These are phyloP conservation scores for Dolichallabes microphthalmus DNA, from an alignment of 2,113 vertebrate species.

Conservation along the genomic window DNA sequence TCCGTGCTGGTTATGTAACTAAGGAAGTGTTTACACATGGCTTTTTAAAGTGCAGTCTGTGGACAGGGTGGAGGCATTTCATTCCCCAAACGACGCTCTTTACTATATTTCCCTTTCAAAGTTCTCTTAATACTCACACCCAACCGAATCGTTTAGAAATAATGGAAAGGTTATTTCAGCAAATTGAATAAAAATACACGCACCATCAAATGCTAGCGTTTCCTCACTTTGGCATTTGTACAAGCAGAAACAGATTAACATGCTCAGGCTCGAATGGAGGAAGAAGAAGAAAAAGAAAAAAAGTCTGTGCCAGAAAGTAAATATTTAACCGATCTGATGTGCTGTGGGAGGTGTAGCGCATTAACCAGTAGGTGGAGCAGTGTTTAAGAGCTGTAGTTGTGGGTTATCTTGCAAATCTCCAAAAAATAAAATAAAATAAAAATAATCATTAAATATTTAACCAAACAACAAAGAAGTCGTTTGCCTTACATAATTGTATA, in stretches of 20 bases:
- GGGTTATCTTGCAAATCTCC: background rate
- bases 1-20: slow-evolving; percentile 66
- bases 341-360: slow-evolving; percentile 55
- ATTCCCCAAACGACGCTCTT: slow-evolving; percentile 19
- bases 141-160: slow-evolving; percentile 14
- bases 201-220: background rate
- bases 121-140: slow-evolving; percentile 11
- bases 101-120: slow-evolving; percentile 35
- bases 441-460: background rate
- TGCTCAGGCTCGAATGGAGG: background rate
- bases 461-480: background rate
- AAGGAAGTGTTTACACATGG: slow-evolving; percentile 69
- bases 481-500: background rate
- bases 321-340: slow-evolving; percentile 7
- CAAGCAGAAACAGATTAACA: background rate
- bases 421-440: background rate
- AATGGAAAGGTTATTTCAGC: slow-evolving; percentile 26
- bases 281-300: background rate
- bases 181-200: slow-evolving; percentile 17
- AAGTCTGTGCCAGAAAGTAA: background rate
- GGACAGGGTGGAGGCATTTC: slow-evolving; percentile 8
- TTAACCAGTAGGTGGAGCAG: slow-evolving; percentile 77
- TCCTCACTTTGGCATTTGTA: background rate
- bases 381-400: slow-evolving; percentile 50
- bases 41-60: slow-evolving; percentile 49